Conservation (phyloP, 37 sponge, comb jelly and placozoan genomes). For the Petrosia ficiformis region DNA sequence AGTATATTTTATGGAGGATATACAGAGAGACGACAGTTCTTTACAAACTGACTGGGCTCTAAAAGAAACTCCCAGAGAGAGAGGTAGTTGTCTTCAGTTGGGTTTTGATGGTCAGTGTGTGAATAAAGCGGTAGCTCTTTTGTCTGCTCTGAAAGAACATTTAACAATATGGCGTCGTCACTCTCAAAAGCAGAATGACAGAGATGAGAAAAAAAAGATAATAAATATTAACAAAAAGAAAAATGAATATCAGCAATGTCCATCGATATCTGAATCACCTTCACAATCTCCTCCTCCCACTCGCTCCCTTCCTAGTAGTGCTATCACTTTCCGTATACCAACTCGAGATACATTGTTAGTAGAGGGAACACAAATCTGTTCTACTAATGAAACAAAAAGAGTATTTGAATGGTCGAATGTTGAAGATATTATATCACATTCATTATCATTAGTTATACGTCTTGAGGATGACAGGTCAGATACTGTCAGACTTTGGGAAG, state of each 20-base stretch:
- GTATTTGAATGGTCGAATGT: neutral
- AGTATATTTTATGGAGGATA: no score
- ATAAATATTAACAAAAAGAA: neutral
- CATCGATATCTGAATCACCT: neutral
- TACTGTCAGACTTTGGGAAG: constrained; percentile 4
- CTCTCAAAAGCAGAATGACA: neutral
- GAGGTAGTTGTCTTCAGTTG: constrained; percentile 40
- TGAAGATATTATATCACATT: constrained; percentile 7
- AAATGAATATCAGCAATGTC: neutral
- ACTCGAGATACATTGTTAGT: neutral
- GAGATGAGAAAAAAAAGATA: neutral
- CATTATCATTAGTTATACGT: constrained; percentile 20
- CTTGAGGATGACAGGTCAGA: constrained; percentile 47
- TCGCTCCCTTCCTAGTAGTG: neutral
- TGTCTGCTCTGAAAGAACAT: constrained; percentile 22
- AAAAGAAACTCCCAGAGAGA: neutral
- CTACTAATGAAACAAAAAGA: no score
- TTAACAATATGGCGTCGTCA: neutral
- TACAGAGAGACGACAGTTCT: no score
- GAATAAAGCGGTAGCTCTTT: constrained; percentile 24
- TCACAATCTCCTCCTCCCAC: neutral
- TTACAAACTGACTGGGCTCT: neutral
- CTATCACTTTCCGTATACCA: neutral
- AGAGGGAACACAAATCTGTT: neutral
- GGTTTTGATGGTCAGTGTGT: constrained; percentile 42